Percentiles rank a stretch among this genome's conserved stretches.
These are phyloP conservation scores for Drosophila subobscura DNA, from an alignment of 1,140 invertebrate genomes.

Conservation along the genomic window DNA sequence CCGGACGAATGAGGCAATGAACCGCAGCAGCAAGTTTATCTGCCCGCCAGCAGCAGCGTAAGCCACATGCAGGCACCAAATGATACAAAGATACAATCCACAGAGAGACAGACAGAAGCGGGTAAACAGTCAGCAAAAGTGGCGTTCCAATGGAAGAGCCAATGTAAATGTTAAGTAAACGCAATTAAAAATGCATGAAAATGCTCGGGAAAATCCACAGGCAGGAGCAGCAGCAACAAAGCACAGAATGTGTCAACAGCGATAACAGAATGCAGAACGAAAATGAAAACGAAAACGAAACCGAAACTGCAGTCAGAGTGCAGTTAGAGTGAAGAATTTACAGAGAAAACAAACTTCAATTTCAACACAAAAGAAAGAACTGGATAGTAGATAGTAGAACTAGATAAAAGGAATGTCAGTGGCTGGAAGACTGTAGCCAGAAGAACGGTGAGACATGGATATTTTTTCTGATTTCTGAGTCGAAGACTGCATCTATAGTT, in stretches of 20 bases:
- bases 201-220: constrained; percentile 16
- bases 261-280: constrained; percentile 22
- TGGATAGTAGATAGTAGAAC: neutral
- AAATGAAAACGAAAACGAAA: constrained; percentile 27
- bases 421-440: too few relatives aligned
- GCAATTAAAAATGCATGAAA: constrained; percentile 61
- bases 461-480: neutral
- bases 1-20: constrained; percentile 58
- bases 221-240: constrained; percentile 3
- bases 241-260: constrained; percentile 52
- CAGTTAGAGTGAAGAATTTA: constrained; percentile 11
- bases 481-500: neutral
- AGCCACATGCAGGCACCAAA: constrained; percentile 17
- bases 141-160: constrained; percentile 22
- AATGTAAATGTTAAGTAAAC: constrained; percentile 55
- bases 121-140: constrained; percentile 41
- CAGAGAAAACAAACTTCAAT: constrained; percentile 7
- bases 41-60: constrained; percentile 25
- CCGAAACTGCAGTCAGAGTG: constrained; percentile 12
- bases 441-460: too few relatives aligned
- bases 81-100: constrained; percentile 30
- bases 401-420: too few relatives aligned
- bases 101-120: constrained; percentile 17
- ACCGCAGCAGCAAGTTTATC: constrained; percentile 64
- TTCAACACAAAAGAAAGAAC: neutral